Evolutionary conservation across 2,797 vertebrate species (phyloP).

Genomic region (Mormyrus hasselquistii): DNA sequence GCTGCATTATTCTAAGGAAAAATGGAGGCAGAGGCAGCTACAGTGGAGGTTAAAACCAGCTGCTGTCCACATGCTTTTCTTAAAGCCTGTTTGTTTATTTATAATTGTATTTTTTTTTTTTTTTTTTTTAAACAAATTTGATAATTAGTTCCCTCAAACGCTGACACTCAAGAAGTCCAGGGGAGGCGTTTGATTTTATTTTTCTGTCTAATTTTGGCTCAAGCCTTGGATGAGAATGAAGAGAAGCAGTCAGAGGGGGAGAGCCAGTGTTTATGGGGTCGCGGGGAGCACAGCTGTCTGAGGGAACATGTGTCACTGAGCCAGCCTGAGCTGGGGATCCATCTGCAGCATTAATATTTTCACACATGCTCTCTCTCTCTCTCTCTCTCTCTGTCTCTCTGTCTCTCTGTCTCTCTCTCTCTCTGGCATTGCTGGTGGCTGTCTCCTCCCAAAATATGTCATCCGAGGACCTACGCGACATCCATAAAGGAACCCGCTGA

Average conservation of each 20-base stretch:
- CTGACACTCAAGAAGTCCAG: not conserved
- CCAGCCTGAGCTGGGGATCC: not conserved
- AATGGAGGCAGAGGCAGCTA: not conserved
- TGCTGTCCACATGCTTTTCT: not conserved
- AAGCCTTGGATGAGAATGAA: slow-evolving; percentile 6
- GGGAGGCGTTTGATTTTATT: not conserved
- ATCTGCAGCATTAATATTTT: slow-evolving; percentile 12
- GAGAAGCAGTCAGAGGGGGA: not conserved
- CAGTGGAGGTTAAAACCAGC: not conserved
- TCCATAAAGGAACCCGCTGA: not conserved
- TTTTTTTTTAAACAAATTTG: not conserved
- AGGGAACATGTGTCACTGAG: not conserved
- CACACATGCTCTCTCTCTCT: slow-evolving; percentile 14
- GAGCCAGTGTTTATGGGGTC: not conserved
- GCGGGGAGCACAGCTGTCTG: slow-evolving; percentile 7
- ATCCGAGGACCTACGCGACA: not conserved
- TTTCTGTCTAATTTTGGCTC: not conserved
- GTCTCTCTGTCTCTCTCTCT: not conserved
- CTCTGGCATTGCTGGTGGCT: not conserved
- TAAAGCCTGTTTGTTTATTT: not conserved
- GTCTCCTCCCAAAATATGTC: not conserved
- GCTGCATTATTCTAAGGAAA: not conserved
- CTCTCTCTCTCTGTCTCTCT: slow-evolving; percentile 9
- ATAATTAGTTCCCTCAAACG: not conserved
- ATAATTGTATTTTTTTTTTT: not conserved